Base-by-base conservation (phyloP, 2,797 vertebrate genomes). In the Eptatretus atami region DNA sequence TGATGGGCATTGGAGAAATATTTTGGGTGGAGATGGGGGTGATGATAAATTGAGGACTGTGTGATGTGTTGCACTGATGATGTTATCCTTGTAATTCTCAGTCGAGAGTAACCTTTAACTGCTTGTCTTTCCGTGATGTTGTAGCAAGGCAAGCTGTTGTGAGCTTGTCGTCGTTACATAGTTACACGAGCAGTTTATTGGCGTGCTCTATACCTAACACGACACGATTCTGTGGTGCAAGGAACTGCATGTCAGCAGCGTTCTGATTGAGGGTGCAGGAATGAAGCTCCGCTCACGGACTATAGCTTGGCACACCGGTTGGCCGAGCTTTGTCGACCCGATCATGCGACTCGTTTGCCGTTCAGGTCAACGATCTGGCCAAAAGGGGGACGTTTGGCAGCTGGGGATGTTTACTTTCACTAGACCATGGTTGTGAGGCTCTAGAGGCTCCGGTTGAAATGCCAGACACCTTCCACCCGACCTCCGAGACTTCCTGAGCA, bases 241-340 rank as follows among this genome's bases (percentile, higher is more conserved):
- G 68, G 78, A 83, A 63, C 76, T 98, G 54, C 75, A 72, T 1
- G 68, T 81, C 9, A 82, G 83, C 57, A 85, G 78, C 9, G 77
- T 94, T 69, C 73, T 93, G 70, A 68, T 95, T 68, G 86, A 95
- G 68, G 70, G 74, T 0, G 77, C 78, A 66, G 25, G 15, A 2
- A 85, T 83, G 54, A 78, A 77, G 6, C 12, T 92, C 63, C 81
- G 64, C 69, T 98, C 67, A 81, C 81, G 0, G 90, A 98, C 72
- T 94, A 98, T 73, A 94, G 92, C 71, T 76, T 96, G 67, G 82
- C 86, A 14, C 96, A 88, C 70, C 79, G 86, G 53, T 78, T 98
- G 24, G 76, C 82, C 0, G 86, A 92, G 63, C 76, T 95, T 69
- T 95, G 86, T 75, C 57, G 57, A 25, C 57, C 57, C 12, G 57